These are phyloP conservation scores for Hybognathus amarus DNA, from an alignment of 2,797 vertebrate species.

Conservation along the genomic window DNA sequence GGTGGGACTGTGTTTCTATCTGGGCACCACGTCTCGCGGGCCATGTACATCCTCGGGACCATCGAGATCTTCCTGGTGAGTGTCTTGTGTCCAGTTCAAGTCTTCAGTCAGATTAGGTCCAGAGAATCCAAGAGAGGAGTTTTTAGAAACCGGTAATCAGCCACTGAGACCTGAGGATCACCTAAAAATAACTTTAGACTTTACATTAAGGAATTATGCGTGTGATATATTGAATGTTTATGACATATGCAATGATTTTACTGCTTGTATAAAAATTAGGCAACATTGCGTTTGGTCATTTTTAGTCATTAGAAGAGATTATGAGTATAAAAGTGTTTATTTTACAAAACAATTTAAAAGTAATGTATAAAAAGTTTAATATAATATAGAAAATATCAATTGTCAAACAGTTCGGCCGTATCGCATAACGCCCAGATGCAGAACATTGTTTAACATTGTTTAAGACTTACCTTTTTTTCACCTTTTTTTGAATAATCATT, in stretches of 20 bases:
- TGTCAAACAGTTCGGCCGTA: too few species aligned
- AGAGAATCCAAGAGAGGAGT: slow-evolving; percentile 11
- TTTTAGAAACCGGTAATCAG: not conserved
- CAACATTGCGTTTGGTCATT: not conserved
- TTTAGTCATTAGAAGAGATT: not conserved
- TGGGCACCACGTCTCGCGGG: slow-evolving; percentile 97
- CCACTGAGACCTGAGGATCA: not conserved
- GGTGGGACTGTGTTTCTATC: slow-evolving; percentile 94
- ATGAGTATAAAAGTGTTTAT: not conserved
- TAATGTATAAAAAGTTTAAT: not conserved
- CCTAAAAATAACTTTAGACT: not conserved
- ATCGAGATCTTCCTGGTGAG: slow-evolving; percentile 96
- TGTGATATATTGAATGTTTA: not conserved
- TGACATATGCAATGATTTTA: not conserved
- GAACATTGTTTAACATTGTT: too few species aligned
- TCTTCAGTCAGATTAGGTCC: not conserved
- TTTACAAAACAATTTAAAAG: not conserved
- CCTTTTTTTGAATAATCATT: too few species aligned
- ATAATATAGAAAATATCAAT: too few species aligned
- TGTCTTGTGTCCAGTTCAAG: not conserved
- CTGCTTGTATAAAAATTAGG: not conserved
- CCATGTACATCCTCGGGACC: slow-evolving; percentile 97
- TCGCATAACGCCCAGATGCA: too few species aligned
- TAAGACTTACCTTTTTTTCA: too few species aligned
- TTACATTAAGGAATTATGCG: not conserved